Evolutionary conservation across 1,140 invertebrate species (phyloP).

Genomic region (Ceratoteleas bidentatus): DNA sequence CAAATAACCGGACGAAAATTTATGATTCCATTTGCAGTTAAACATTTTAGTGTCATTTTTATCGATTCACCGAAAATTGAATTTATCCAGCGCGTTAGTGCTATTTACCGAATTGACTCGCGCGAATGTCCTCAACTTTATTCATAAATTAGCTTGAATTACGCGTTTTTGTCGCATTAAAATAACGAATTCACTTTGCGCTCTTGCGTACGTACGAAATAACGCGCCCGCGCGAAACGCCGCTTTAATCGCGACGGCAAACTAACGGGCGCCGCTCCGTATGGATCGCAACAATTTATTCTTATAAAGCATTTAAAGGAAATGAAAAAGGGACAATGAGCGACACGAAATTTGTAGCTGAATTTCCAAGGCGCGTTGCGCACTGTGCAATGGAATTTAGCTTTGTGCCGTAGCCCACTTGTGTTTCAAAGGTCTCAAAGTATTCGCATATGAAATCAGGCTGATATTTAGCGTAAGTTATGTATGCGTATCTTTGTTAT

Average conservation of each 20-base stretch:
- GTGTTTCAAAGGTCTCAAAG: conserved; percentile 45
- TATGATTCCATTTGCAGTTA: conserved; percentile 27
- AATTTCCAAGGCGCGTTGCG: conserved; percentile 21
- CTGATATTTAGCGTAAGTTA: conserved; percentile 37
- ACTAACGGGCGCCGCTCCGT: too few species aligned
- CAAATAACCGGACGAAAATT: conserved; percentile 15
- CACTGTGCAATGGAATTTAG: conserved; percentile 25
- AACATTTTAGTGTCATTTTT: conserved; percentile 31
- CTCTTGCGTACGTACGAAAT: too few species aligned
- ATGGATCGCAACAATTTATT: background rate
- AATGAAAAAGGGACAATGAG: background rate
- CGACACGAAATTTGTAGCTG: conserved; percentile 24
- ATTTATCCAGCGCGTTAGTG: conserved; percentile 11
- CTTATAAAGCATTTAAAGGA: background rate
- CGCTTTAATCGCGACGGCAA: too few species aligned
- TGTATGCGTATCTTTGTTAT: conserved; percentile 39
- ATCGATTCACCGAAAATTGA: conserved; percentile 23
- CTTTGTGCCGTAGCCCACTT: conserved; percentile 29
- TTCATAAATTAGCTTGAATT: background rate
- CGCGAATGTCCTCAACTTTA: background rate
- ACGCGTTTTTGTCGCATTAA: too few species aligned
- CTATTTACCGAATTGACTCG: background rate
- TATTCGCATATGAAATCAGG: conserved; percentile 40
- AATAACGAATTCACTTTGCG: too few species aligned
- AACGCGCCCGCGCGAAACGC: too few species aligned